Base-by-base conservation (phyloP, 2,888 invertebrate species). In the Pollenia angustigena region DNA sequence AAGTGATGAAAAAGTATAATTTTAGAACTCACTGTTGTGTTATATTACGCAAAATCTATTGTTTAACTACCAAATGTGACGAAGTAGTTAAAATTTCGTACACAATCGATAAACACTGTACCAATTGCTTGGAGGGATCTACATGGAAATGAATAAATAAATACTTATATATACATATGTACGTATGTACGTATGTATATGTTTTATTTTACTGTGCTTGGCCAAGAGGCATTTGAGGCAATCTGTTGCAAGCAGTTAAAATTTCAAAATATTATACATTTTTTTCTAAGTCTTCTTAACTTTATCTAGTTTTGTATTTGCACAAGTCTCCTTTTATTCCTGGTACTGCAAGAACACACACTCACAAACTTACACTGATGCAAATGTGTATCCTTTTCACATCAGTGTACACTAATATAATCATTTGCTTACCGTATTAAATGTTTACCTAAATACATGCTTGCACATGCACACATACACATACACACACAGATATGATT, bases 191-290 rank as follows among this genome's bases (percentile, higher is more conserved):
- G n/a, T n/a, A 79, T 0, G 46, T 40, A 9, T 18, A 76, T 16
- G 23, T n/a, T 52, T 69, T 18, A n/a, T 62, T 69, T 62, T 46
- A 76, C 32, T 60, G 18, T 52, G 18, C 48, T 58, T 64, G 14
- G 32, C 85, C 58, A 71, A 54, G 14, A 71, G 81, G 54, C 75
- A 81, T 85, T 81, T 81, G 76, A 76, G 40, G 44, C 71, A 75
- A 81, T 69, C 81, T 85, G 85, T 76, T 85, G 81, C 85, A 68
- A 58, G 44, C 12, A 60, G 46, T 64, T 71, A 48, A 64, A 83
- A 56, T 76, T 71, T 71, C 48, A 64, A 71, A 74, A 58, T 23
- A 56, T 64, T 66, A 50, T 62, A 23, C 64, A 62, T 71, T 62
- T 69, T 54, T 6, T 52, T 50, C 16, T 48, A 9, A 12, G 4